phyloP scores from a whole-genome alignment of 1,140 invertebrate genomes.

The Panulirus ornatus region DNA sequence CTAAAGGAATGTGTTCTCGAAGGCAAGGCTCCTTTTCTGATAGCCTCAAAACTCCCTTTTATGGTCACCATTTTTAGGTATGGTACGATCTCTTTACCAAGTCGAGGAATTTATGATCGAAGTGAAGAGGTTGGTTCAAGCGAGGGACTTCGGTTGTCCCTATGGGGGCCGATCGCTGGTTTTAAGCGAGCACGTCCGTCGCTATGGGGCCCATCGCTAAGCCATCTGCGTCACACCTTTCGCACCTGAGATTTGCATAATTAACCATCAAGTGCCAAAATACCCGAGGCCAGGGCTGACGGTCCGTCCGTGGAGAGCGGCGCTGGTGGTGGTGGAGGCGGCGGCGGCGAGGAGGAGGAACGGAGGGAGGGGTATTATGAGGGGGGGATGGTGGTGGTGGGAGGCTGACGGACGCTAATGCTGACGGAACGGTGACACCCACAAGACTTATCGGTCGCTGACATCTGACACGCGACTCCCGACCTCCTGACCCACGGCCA shows the following conservation, averaged over 20 bases:
- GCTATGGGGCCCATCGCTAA: conserved; percentile 15
- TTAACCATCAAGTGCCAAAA: conserved; percentile 67
- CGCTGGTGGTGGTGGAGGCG: conserved; percentile 28
- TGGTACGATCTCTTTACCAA: background rate
- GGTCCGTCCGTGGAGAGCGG: conserved; percentile 15
- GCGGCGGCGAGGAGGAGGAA: too few species aligned
- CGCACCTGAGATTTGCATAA: conserved; percentile 70
- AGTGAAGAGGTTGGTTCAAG: background rate
- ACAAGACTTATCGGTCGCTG: conserved; percentile 63
- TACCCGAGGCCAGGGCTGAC: conserved; percentile 57
- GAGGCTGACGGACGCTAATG: conserved; percentile 70
- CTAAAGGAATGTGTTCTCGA: background rate
- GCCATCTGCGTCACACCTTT: conserved; percentile 44
- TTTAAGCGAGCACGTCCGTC: background rate
- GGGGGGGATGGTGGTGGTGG: too few species aligned
- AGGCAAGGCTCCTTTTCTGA: background rate
- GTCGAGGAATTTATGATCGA: background rate
- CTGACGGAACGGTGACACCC: conserved; percentile 72
- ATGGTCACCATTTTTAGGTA: background rate
- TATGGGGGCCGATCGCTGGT: conserved; percentile 23
- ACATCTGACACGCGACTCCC: conserved; percentile 47
- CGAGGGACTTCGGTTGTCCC: background rate
- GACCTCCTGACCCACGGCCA: conserved; percentile 2
- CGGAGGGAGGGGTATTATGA: conserved; percentile 58
- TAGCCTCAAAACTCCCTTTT: background rate